phyloP scores from a whole-genome alignment of 2,888 invertebrate species.

The Archaeoteleia sp. region DNA sequence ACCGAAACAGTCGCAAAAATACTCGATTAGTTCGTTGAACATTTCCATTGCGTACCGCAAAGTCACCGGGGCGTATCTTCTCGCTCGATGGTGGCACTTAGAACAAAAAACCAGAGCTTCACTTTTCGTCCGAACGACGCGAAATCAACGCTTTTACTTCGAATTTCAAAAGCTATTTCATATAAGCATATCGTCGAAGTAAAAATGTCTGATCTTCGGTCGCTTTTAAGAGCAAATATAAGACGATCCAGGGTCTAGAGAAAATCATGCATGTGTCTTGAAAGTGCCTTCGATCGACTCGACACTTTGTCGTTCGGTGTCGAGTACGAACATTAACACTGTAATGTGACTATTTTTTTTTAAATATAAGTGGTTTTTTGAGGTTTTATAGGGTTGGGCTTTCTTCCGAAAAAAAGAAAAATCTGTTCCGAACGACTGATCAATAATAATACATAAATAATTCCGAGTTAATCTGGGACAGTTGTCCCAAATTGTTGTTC shows the following conservation, averaged over 20 bases:
- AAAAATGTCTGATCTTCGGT: not conserved
- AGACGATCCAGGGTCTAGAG: slow-evolving; percentile 11
- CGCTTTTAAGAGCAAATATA: not conserved
- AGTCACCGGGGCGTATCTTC: not conserved
- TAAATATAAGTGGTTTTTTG: not conserved
- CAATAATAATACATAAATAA: too few species aligned
- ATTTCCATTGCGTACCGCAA: not conserved
- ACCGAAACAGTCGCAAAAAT: slow-evolving; percentile 32
- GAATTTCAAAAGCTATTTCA: not conserved
- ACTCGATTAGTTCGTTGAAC: slow-evolving; percentile 34
- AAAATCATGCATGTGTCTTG: slow-evolving; percentile 4
- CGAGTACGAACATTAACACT: not conserved
- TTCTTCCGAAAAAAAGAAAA: too few species aligned
- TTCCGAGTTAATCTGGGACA: too few species aligned
- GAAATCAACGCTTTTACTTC: not conserved
- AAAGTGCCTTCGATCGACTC: slow-evolving; percentile 26
- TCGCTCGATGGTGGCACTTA: not conserved
- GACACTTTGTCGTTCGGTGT: slow-evolving; percentile 7
- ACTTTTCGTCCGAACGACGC: not conserved
- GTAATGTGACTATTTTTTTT: slow-evolving; percentile 1
- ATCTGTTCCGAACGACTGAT: too few species aligned
- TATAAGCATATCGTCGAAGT: too few species aligned
- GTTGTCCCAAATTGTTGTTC: too few species aligned
- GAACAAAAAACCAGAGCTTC: not conserved
- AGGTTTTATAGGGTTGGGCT: too few species aligned